Base-by-base conservation (phyloP, 2,113 vertebrate genomes). In the Oostethus manadensis region DNA sequence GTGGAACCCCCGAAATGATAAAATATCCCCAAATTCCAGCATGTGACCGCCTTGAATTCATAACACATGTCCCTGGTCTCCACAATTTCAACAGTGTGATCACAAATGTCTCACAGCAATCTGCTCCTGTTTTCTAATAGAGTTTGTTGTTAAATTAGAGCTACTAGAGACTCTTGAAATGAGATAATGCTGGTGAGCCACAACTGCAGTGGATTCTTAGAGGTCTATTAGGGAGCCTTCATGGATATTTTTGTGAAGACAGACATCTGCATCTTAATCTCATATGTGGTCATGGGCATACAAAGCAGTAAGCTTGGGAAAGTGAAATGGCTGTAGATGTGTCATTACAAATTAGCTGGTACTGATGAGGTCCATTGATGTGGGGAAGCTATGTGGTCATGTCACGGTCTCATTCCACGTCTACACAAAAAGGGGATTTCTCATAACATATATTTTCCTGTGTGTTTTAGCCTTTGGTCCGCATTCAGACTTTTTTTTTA, bases 81-180 rank as follows among this genome's bases (percentile, higher is more conserved):
- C 53, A 50, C 44, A 46, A 66, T 53, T 73, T 56, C 59, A 64
- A 58, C 60, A 62, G 50, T 44, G 2, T 51, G 57, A 68, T 74
- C 68, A 73, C 51, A 70, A 74, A 76, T 74, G 70, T 74, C 74
- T 70, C 78, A 81, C 75, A 73, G 62, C 74, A 62, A 63, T 62
- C 47, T 42, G 44, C 58, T 63, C 8, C 29, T 23, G 51, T 68
- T 56, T 70, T 29, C 53, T n/a, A 16, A 22, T 55, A 60, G 60
- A 63, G 49, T 59, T 74, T 60, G 60, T 70, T 82, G 68, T 69
- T 53, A 47, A 67, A 57, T 51, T 16, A 70, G 48, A 61, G 58
- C 67, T 23, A 60, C 55, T 44, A 55, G 51, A 62, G 48, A 64
- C 56, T 59, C 42, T 71, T 71, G 35, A 62, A 78, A 77, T 79